These are phyloP conservation scores for Acestrorhynchus altus DNA, from an alignment of 2,797 vertebrate genomes.

Conservation along the genomic window DNA sequence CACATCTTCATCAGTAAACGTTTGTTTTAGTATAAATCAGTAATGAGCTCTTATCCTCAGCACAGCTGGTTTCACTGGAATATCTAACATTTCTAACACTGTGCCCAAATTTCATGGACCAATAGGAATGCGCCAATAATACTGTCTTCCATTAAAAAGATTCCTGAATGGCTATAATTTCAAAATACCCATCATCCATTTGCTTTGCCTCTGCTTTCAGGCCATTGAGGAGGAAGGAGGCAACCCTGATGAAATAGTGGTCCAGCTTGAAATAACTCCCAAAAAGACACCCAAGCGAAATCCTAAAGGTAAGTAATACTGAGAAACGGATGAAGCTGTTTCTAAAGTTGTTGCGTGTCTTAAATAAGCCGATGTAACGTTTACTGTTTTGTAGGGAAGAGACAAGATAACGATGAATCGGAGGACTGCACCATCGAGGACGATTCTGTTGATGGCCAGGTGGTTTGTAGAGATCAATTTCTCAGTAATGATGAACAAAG, in stretches of 20 bases:
- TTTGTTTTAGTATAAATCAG: too few relatives aligned
- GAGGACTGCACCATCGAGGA: slow-evolving; percentile 89
- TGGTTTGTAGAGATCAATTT: slow-evolving; percentile 60
- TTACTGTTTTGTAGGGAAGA: slow-evolving; percentile 75
- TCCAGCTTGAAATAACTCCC: slow-evolving; percentile 75
- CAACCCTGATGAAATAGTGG: slow-evolving; percentile 87
- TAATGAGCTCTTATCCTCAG: too few relatives aligned
- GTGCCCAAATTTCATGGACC: too few relatives aligned
- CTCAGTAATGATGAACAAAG: background rate
- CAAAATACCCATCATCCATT: too few relatives aligned
- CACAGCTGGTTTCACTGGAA: too few relatives aligned
- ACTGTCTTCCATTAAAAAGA: too few relatives aligned
- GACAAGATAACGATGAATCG: slow-evolving; percentile 81
- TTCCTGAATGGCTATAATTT: too few relatives aligned
- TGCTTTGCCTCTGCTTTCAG: slow-evolving; percentile 67
- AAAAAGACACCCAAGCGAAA: slow-evolving; percentile 84
- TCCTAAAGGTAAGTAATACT: slow-evolving; percentile 81
- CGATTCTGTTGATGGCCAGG: slow-evolving; percentile 87
- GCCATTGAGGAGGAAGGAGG: slow-evolving; percentile 94
- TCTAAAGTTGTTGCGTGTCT: background rate
- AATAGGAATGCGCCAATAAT: too few relatives aligned
- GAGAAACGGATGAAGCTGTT: background rate
- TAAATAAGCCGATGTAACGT: background rate
- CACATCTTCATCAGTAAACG: too few relatives aligned
- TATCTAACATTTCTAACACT: too few relatives aligned